phyloP scores from a whole-genome alignment of 35 echinoderm and acorn worm genomes.

The Eucidaris tribuloides region DNA sequence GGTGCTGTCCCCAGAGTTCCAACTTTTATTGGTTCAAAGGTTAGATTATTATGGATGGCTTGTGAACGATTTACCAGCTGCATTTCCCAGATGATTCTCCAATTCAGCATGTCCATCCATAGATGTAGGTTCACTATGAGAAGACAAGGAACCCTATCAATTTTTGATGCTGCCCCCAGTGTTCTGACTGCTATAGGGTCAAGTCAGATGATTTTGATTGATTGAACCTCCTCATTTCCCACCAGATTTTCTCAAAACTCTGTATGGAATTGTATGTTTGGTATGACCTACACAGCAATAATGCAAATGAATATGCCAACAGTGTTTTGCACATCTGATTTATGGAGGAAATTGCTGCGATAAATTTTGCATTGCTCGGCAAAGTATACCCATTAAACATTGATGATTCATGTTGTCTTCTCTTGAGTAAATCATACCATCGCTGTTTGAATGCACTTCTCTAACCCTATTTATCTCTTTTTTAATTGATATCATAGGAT shows the following conservation, averaged over 20 bases:
- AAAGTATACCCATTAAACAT: conserved; percentile 1
- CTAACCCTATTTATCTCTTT: conserved; percentile 6
- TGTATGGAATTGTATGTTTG: conserved; percentile 5
- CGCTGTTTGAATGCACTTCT: conserved; percentile 1
- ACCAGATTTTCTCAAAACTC: conserved; percentile 4
- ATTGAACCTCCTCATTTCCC: background rate
- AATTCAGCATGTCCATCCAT: too few relatives aligned
- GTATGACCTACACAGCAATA: background rate
- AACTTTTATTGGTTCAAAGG: too few relatives aligned
- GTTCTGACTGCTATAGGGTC: too few relatives aligned
- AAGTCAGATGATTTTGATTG: background rate
- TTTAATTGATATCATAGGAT: background rate
- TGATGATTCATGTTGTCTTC: conserved; percentile 5
- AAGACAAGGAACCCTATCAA: too few relatives aligned
- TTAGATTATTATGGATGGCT: too few relatives aligned
- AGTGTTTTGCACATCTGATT: background rate
- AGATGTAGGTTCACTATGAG: too few relatives aligned
- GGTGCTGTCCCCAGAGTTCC: too few relatives aligned
- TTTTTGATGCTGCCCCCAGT: too few relatives aligned
- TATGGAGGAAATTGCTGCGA: background rate
- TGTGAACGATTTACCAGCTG: too few relatives aligned
- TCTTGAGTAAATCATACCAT: conserved; percentile 11
- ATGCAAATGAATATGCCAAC: too few relatives aligned
- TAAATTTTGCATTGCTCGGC: background rate
- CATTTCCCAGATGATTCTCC: too few relatives aligned